Evolutionary conservation across 37 sponge, comb jelly and placozoan genomes (phyloP).

Genomic region (Chondrosia reniformis): DNA sequence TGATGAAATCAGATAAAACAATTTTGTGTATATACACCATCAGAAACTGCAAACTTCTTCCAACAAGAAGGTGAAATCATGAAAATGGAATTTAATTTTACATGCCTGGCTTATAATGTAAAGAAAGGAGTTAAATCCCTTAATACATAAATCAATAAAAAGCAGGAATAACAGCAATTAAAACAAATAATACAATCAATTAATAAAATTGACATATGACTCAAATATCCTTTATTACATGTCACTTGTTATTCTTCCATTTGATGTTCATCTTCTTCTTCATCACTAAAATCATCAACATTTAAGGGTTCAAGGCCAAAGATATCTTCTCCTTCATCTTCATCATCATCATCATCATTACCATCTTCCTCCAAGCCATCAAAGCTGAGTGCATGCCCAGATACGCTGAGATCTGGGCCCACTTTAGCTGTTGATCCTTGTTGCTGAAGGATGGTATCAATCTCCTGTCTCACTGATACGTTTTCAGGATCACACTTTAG

Average conservation of each 20-base stretch:
- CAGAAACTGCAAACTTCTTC: no score
- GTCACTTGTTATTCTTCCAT: not conserved
- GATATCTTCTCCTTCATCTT: not conserved
- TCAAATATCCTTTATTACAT: not conserved
- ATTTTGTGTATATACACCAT: no score
- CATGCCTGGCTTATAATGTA: no score
- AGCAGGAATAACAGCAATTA: no score
- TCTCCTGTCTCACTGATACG: conserved; percentile 39
- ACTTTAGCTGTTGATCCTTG: conserved; percentile 1
- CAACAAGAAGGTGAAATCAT: no score
- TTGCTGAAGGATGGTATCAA: conserved; percentile 18
- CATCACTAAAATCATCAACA: not conserved
- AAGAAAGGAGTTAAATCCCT: no score
- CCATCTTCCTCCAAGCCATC: conserved; percentile 18
- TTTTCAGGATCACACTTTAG: conserved; percentile 50
- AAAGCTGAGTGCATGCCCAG: not conserved
- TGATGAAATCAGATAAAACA: no score
- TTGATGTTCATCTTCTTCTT: not conserved
- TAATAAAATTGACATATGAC: not conserved
- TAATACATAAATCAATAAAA: no score
- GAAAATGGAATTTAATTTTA: no score
- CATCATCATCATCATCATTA: conserved; percentile 3
- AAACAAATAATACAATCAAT: no score
- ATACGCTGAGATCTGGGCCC: not conserved
- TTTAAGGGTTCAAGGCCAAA: not conserved